These are phyloP conservation scores for Phasianus colchicus DNA, from an alignment of 2,113 vertebrate genomes.

Conservation along the genomic window DNA sequence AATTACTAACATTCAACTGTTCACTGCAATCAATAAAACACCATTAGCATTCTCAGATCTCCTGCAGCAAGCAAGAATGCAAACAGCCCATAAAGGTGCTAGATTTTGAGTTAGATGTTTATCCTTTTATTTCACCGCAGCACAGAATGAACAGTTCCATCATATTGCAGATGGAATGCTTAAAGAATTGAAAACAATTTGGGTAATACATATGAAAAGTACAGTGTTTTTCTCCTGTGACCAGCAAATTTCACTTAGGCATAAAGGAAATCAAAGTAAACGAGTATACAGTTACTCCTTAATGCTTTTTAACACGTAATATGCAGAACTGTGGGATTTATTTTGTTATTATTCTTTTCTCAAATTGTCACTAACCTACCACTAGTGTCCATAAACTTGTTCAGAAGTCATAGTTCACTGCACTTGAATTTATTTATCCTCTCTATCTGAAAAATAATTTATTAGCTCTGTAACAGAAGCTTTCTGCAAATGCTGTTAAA, in stretches of 20 bases:
- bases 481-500: neutral
- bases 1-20: neutral
- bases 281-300: neutral
- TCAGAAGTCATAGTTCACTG: neutral
- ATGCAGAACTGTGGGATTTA: neutral
- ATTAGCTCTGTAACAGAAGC: constrained; percentile 10
- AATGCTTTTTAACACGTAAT: neutral
- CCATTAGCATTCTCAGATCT: neutral
- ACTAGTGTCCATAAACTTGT: accelerated
- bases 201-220: neutral
- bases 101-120: neutral
- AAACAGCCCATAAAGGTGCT: neutral
- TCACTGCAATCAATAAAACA: neutral
- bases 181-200: constrained; percentile 15
- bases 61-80: neutral
- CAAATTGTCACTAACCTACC: neutral
- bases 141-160: neutral
- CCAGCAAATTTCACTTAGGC: neutral
- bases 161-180: neutral
- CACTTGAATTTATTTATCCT: neutral
- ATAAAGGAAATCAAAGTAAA: neutral
- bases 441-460: neutral
- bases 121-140: neutral
- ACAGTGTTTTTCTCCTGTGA: neutral
- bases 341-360: neutral